A percentile compares a stretch with the other conserved stretches of the same genome.
phyloP scores from a whole-genome alignment of 2,113 vertebrate genomes.

The Engraulis encrasicolus region DNA sequence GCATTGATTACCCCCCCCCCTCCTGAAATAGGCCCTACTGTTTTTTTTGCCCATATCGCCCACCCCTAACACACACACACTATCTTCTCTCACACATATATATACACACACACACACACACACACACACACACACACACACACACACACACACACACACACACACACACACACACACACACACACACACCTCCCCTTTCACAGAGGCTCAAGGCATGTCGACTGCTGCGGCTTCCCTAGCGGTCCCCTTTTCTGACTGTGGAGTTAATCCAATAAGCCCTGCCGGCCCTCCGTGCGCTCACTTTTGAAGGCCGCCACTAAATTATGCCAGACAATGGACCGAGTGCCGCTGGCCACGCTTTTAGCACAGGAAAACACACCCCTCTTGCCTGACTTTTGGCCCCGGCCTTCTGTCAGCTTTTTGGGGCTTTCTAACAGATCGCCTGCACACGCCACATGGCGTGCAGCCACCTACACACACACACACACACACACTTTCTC shows the following conservation, averaged over 20 bases:
- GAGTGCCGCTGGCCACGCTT: constrained; percentile 31
- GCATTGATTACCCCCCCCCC: too few species aligned
- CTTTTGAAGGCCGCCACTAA: constrained; percentile 40
- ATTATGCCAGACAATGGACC: constrained; percentile 44
- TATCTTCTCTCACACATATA: too few species aligned
- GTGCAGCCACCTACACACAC: too few species aligned
- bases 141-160: too few species aligned
- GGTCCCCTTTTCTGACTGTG: neutral
- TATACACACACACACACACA: too few species aligned
- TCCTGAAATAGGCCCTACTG: too few species aligned
- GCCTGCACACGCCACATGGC: constrained; percentile 10
- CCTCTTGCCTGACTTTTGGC: constrained; percentile 45
- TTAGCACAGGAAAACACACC: constrained; percentile 31
- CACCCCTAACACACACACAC: too few species aligned
- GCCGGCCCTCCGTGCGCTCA: constrained; percentile 42
- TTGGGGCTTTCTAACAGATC: neutral
- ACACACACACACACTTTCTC: too few species aligned
- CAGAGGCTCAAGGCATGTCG: neutral
- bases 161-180: too few species aligned
- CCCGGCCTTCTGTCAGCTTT: constrained; percentile 37
- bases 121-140: too few species aligned
- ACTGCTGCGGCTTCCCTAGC: neutral
- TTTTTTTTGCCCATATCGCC: too few species aligned
- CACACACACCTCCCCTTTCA: neutral
- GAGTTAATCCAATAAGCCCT: constrained; percentile 36